Evolutionary conservation across 2,888 invertebrate species (phyloP).

Genomic region (Pterobdella sp.): DNA sequence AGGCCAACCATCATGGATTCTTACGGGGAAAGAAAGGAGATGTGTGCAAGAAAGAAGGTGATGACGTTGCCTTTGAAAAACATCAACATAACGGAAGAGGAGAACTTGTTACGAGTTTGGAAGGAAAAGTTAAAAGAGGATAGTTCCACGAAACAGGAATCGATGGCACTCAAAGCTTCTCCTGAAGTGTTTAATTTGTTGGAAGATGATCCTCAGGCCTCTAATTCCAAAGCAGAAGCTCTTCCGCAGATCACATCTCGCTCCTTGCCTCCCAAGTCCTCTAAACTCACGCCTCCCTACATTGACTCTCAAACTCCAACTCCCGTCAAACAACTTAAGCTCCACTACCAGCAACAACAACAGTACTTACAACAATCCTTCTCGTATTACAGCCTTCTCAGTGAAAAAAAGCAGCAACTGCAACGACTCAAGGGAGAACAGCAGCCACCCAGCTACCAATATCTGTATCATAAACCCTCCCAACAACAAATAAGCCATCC

Average conservation of each 20-base stretch:
- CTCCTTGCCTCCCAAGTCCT: not conserved
- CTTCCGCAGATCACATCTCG: constrained; percentile 2
- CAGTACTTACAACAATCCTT: not conserved
- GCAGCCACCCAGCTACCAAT: constrained; percentile 9
- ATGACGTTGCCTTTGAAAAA: constrained; percentile 13
- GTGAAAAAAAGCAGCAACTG: constrained; percentile 9
- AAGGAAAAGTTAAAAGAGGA: constrained; percentile 5
- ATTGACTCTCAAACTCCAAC: constrained; percentile 27
- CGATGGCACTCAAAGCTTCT: not conserved
- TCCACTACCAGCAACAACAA: constrained; percentile 1
- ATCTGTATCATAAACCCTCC: constrained; percentile 1
- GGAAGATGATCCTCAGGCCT: not conserved
- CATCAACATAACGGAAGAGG: not conserved
- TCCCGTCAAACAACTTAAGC: constrained; percentile 19
- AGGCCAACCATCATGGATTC: not conserved
- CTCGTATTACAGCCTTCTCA: constrained; percentile 14
- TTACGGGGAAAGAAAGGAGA: not conserved
- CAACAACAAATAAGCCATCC: not conserved
- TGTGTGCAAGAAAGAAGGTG: not conserved
- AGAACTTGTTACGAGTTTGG: not conserved
- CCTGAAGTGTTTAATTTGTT: not conserved
- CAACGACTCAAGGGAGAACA: not conserved
- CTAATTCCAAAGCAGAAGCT: not conserved
- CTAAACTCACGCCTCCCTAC: constrained; percentile 17
- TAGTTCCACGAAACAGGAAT: not conserved